phyloP scores from a whole-genome alignment of 2,113 vertebrate genomes.

The Balaenoptera acutorostrata region DNA sequence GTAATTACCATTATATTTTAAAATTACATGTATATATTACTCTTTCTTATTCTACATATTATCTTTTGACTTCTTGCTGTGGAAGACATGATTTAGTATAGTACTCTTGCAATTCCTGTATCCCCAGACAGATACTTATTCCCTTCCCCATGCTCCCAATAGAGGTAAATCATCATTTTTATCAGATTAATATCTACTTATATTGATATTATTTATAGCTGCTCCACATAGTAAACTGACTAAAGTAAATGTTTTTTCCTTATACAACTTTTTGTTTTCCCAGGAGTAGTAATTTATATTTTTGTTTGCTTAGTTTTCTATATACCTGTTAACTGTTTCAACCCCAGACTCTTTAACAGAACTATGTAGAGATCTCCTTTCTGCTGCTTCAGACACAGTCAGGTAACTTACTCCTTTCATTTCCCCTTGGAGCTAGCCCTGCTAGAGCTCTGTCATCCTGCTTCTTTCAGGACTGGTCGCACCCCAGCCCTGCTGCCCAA shows the following conservation, averaged over 20 bases:
- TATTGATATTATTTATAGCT: background rate
- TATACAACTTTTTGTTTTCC: background rate
- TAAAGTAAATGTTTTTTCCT: background rate
- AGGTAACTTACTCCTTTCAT: background rate
- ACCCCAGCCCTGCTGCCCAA: background rate
- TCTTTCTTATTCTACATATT: conserved; percentile 22
- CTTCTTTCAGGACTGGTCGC: background rate
- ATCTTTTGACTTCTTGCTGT: background rate
- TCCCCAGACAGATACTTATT: background rate
- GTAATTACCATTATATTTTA: background rate
- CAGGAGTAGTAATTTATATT: background rate
- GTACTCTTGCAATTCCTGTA: background rate
- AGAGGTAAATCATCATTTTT: background rate
- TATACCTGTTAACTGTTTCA: background rate
- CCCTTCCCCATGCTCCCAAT: background rate
- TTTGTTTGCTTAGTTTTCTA: background rate
- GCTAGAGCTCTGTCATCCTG: background rate
- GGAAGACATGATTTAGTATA: background rate
- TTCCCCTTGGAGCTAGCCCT: background rate
- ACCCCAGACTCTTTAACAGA: background rate
- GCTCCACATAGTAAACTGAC: background rate
- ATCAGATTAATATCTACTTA: background rate
- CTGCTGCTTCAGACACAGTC: background rate
- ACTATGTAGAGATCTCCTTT: background rate
- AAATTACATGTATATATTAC: background rate